Conservation (phyloP, 2,888 invertebrate genomes). For the Osedax fenrisi region DNA sequence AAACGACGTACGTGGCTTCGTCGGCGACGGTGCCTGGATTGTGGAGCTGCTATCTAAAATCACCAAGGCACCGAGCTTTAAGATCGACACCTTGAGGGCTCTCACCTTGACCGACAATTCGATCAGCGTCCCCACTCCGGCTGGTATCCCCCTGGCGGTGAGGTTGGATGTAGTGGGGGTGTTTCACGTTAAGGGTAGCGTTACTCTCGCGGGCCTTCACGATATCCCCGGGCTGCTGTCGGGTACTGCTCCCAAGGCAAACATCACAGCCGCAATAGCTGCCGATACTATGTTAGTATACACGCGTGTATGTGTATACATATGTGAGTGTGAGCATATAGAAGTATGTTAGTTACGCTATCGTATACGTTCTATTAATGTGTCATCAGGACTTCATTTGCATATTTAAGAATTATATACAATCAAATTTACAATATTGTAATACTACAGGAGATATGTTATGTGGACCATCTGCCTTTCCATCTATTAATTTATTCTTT, state of each 20-base stretch:
- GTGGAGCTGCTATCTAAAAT: neutral
- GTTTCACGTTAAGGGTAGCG: neutral
- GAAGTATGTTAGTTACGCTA: too few species aligned
- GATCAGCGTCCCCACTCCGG: conserved; percentile 2
- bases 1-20: neutral
- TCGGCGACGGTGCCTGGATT: neutral
- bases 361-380: too few species aligned
- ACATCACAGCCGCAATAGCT: neutral
- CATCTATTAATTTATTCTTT: too few species aligned
- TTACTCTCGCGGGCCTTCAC: neutral
- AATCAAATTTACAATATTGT: too few species aligned
- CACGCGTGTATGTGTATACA: too few species aligned
- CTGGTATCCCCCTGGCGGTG: neutral
- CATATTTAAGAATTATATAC: too few species aligned
- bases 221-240: neutral
- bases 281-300: neutral
- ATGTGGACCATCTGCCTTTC: too few species aligned
- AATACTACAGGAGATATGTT: too few species aligned
- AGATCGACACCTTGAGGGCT: conserved; percentile 12
- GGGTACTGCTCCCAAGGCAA: neutral
- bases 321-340: too few species aligned
- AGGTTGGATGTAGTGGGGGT: neutral
- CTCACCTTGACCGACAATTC: neutral
- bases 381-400: too few species aligned
- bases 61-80: neutral